Percentiles rank a stretch among this genome's conserved stretches.
These are phyloP conservation scores for Myrmecobius fasciatus DNA, from an alignment of 2,113 vertebrate genomes.

Conservation along the genomic window DNA sequence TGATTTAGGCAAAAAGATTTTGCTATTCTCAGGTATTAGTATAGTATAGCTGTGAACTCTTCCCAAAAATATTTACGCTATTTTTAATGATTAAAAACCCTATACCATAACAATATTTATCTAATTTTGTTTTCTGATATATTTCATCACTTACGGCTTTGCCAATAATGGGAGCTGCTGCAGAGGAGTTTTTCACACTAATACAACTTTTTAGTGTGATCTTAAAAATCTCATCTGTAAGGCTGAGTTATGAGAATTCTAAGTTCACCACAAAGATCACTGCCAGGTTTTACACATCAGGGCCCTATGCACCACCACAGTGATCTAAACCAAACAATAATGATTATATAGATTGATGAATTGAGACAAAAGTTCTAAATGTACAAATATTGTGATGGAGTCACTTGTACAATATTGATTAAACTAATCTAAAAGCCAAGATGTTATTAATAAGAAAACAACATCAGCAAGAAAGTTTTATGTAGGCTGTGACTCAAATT, in stretches of 20 bases:
- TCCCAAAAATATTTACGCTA: not conserved
- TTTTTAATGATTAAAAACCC: not conserved
- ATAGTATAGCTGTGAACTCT: not conserved
- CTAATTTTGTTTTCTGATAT: not conserved
- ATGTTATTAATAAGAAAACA: not conserved
- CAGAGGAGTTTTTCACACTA: not conserved
- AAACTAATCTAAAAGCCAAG: conserved; percentile 29
- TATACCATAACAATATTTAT: not conserved
- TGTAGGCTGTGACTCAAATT: not conserved
- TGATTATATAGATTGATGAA: conserved; percentile 18
- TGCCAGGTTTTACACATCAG: not conserved
- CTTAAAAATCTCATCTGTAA: not conserved
- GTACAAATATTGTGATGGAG: conserved; percentile 14
- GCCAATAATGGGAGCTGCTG: not conserved
- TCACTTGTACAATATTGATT: not conserved
- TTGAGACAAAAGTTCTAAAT: conserved; percentile 27
- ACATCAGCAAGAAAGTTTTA: not conserved
- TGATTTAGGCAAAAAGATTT: not conserved
- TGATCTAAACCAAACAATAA: conserved; percentile 28
- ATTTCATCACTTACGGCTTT: not conserved
- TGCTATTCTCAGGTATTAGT: not conserved
- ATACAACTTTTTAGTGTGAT: not conserved
- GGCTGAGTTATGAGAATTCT: conserved; percentile 26
- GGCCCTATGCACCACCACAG: conserved; percentile 9
- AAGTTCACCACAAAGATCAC: conserved; percentile 32